These are phyloP conservation scores for Coregonus clupeaformis DNA, from an alignment of 2,113 vertebrate species.

Conservation along the genomic window DNA sequence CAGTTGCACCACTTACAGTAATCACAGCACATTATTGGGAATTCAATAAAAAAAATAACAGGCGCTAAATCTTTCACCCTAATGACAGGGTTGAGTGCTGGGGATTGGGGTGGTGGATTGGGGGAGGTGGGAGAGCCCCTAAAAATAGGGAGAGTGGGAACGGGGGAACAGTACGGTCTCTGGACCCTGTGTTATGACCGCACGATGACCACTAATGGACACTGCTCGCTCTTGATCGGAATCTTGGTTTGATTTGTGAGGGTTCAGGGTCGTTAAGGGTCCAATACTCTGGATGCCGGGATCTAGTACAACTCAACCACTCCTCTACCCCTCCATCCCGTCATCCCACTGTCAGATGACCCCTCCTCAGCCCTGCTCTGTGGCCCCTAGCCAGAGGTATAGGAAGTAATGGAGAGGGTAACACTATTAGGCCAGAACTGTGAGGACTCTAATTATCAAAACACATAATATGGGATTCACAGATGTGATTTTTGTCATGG, in stretches of 20 bases:
- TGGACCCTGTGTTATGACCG: constrained; percentile 44
- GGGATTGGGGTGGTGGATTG: constrained; percentile 18
- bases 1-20: constrained; percentile 48
- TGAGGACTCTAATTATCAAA: not conserved
- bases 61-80: constrained; percentile 56
- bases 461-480: constrained; percentile 18
- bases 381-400: constrained; percentile 17
- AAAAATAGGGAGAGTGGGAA: constrained; percentile 35
- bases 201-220: constrained; percentile 58
- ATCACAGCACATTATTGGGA: constrained; percentile 57
- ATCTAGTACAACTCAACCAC: constrained; percentile 23
- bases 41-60: constrained; percentile 65
- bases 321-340: constrained; percentile 12
- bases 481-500: not conserved
- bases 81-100: constrained; percentile 63
- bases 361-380: constrained; percentile 10
- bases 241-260: constrained; percentile 56
- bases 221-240: constrained; percentile 33
- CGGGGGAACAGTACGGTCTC: not conserved
- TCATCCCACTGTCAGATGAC: not conserved
- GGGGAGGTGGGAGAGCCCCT: constrained; percentile 1
- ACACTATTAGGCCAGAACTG: no score
- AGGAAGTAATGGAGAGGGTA: not conserved
- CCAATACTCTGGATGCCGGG: constrained; percentile 39
- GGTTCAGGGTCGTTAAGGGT: constrained; percentile 34